phyloP scores from a whole-genome alignment of 2,797 vertebrate genomes.

The Myotis myotis region DNA sequence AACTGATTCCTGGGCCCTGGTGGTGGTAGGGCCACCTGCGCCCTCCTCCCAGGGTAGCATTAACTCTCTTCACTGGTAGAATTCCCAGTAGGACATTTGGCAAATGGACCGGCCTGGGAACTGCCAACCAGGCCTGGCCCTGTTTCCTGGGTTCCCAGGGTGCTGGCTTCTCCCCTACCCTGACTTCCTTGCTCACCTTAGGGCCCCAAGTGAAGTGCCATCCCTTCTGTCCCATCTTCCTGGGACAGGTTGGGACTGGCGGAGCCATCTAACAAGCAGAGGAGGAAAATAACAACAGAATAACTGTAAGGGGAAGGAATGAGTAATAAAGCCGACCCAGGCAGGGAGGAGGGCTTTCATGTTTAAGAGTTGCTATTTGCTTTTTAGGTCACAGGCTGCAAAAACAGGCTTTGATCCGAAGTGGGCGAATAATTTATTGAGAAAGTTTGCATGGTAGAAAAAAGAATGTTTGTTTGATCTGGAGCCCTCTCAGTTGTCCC shows the following conservation, averaged over 20 bases:
- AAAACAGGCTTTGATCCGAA: constrained; percentile 78
- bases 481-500: constrained; percentile 69
- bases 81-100: constrained; percentile 73
- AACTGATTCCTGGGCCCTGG: background rate
- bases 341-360: constrained; percentile 72
- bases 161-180: constrained; percentile 61
- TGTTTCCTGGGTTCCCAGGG: constrained; percentile 64
- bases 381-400: constrained; percentile 79
- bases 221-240: constrained; percentile 63
- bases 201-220: constrained; percentile 42
- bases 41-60: constrained; percentile 7
- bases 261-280: constrained; percentile 62
- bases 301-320: constrained; percentile 75
- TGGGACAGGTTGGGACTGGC: constrained; percentile 71
- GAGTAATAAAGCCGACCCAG: constrained; percentile 73
- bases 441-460: constrained; percentile 73
- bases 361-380: constrained; percentile 75
- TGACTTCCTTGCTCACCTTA: constrained; percentile 56
- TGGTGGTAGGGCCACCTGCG: background rate
- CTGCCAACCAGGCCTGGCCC: constrained; percentile 62
- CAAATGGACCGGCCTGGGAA: constrained; percentile 29
- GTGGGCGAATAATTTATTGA: constrained; percentile 77
- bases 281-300: constrained; percentile 76
- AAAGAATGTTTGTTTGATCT: constrained; percentile 74
- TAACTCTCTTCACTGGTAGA: constrained; percentile 46